Percentiles rank a stretch among this genome's conserved stretches.
phyloP scores from a whole-genome alignment of 1,140 invertebrate genomes.

The Drosophila murphyi region DNA sequence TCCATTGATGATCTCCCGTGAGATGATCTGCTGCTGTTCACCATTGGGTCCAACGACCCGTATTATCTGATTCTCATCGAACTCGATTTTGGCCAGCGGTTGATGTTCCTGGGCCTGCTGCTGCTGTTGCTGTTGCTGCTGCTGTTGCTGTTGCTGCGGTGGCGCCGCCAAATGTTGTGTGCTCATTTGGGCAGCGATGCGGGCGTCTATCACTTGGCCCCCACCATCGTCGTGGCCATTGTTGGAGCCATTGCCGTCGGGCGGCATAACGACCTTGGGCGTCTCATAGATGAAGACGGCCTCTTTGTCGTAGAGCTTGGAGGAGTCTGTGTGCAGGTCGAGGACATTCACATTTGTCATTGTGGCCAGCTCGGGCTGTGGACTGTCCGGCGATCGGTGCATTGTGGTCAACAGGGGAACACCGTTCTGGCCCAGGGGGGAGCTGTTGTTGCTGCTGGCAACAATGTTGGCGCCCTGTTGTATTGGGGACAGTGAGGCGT shows the following conservation, averaged over 20 bases:
- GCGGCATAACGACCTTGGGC: conserved; percentile 78
- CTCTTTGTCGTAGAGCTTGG: conserved; percentile 83
- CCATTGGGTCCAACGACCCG: conserved; percentile 81
- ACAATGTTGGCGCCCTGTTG: conserved; percentile 68
- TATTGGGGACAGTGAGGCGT: conserved; percentile 74
- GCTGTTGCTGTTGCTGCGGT: conserved; percentile 51
- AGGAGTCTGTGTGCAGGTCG: conserved; percentile 86
- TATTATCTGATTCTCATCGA: conserved; percentile 84
- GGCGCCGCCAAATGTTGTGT: conserved; percentile 50
- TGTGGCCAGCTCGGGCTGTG: conserved; percentile 90
- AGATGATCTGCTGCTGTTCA: conserved; percentile 84
- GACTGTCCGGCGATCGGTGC: conserved; percentile 86
- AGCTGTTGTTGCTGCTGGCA: conserved; percentile 57
- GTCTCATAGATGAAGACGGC: conserved; percentile 83
- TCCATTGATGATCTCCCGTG: conserved; percentile 84
- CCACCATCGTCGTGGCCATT: conserved; percentile 38
- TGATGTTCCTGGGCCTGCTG: conserved; percentile 69
- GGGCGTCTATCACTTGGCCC: conserved; percentile 78
- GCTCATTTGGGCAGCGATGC: conserved; percentile 79
- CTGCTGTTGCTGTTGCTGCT: conserved; percentile 62
- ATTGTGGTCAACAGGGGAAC: conserved; percentile 74
- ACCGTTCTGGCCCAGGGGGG: conserved; percentile 73
- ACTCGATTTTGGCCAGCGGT: conserved; percentile 82
- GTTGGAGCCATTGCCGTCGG: conserved; percentile 34
- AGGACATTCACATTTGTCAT: conserved; percentile 90